Evolutionary conservation across 2,888 invertebrate species (phyloP).

Genomic region (Polietes domitor): DNA sequence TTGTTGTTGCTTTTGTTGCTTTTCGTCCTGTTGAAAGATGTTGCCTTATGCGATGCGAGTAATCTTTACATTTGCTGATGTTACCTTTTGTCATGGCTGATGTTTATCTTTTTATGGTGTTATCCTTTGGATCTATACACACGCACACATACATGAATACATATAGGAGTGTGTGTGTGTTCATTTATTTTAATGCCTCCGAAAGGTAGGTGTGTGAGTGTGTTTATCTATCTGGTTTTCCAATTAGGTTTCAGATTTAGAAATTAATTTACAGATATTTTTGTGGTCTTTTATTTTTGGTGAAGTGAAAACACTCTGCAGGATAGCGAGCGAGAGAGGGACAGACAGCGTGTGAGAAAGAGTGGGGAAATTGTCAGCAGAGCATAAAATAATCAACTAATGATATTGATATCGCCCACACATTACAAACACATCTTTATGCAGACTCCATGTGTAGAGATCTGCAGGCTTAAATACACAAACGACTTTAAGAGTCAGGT

Average conservation of each 20-base stretch:
- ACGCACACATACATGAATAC: background rate
- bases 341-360: no score
- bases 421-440: no score
- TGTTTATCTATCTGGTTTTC: slow-evolving; percentile 22
- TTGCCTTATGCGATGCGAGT: background rate
- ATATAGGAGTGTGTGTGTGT: background rate
- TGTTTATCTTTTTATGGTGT: slow-evolving; percentile 40
- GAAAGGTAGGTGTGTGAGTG: background rate
- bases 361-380: no score
- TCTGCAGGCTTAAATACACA: no score
- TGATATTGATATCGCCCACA: no score
- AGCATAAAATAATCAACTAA: no score
- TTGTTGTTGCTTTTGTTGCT: background rate
- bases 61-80: background rate
- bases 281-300: background rate
- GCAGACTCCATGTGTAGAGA: no score
- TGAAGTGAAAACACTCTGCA: background rate
- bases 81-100: background rate
- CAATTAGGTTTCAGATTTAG: slow-evolving; percentile 35
- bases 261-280: slow-evolving; percentile 41
- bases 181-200: background rate
- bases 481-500: no score
- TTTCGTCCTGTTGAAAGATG: background rate
- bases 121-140: slow-evolving; percentile 20
- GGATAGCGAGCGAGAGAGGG: no score